Conservation (phyloP, 2,888 invertebrate species). For the Fissipunctia ypsillon region DNA sequence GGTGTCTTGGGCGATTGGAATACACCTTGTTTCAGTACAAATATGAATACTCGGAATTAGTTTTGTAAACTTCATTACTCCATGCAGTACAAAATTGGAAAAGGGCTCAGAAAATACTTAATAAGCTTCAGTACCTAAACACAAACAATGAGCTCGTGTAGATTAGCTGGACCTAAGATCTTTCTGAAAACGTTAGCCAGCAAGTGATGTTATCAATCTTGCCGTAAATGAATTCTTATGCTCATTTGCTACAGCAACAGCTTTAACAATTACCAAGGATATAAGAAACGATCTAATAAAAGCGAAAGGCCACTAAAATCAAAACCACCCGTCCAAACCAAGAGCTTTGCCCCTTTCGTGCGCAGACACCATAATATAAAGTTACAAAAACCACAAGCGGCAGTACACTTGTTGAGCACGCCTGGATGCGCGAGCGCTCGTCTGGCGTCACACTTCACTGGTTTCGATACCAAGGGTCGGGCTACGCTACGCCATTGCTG, state of each 20-base stretch:
- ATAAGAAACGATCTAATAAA: background rate
- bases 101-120: background rate
- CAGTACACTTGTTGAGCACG: conserved; percentile 49
- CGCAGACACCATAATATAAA: conserved; percentile 6
- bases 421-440: conserved; percentile 63
- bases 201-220: background rate
- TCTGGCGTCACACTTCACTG: conserved; percentile 53
- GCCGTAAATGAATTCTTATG: background rate
- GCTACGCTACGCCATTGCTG: conserved; percentile 19
- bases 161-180: background rate
- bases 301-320: background rate
- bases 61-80: background rate
- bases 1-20: background rate
- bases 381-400: conserved; percentile 52
- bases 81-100: background rate
- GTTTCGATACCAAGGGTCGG: conserved; percentile 59
- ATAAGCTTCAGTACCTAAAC: background rate
- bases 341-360: conserved; percentile 23
- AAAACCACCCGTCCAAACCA: background rate
- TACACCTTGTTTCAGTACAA: background rate
- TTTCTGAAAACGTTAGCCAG: background rate
- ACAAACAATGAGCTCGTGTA: background rate
- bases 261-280: background rate
- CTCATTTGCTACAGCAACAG: background rate
- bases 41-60: conserved; percentile 12